These are phyloP conservation scores for Iselma pallidipennis DNA, from an alignment of 2,888 invertebrate species.

Conservation along the genomic window DNA sequence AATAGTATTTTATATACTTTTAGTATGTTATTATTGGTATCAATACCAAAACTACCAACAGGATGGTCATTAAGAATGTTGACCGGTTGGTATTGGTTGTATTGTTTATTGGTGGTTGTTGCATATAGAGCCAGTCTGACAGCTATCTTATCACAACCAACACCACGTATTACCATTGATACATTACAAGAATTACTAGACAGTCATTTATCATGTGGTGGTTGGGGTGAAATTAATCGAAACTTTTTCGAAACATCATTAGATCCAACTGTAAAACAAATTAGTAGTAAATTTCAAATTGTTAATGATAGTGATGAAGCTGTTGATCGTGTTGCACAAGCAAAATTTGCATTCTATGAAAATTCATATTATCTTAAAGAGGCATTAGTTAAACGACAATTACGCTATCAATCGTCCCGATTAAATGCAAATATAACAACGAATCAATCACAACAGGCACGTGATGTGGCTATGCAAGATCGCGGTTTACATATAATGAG, in stretches of 20 bases:
- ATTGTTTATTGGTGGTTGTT: slow-evolving; percentile 77
- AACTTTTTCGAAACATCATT: slow-evolving; percentile 71
- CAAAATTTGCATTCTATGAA: slow-evolving; percentile 79
- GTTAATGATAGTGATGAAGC: slow-evolving; percentile 66
- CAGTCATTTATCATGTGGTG: slow-evolving; percentile 69
- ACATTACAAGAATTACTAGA: slow-evolving; percentile 70
- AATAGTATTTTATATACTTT: slow-evolving; percentile 80
- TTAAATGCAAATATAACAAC: slow-evolving; percentile 23
- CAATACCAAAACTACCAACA: slow-evolving; percentile 74
- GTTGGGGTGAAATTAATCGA: slow-evolving; percentile 73
- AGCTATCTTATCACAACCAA: slow-evolving; percentile 79
- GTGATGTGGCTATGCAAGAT: slow-evolving; percentile 31
- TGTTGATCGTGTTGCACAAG: slow-evolving; percentile 69
- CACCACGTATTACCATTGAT: slow-evolving; percentile 76
- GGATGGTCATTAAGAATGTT: slow-evolving; percentile 81
- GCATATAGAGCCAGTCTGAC: slow-evolving; percentile 85
- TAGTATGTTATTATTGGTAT: slow-evolving; percentile 79
- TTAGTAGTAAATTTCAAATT: slow-evolving; percentile 69
- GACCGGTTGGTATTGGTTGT: slow-evolving; percentile 88
- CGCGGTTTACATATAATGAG: slow-evolving; percentile 78
- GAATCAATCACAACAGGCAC: slow-evolving; percentile 21
- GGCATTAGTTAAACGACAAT: slow-evolving; percentile 64
- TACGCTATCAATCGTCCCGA: slow-evolving; percentile 44
- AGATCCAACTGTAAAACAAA: slow-evolving; percentile 68
- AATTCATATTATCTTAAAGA: slow-evolving; percentile 73